A percentile compares a stretch with the other conserved stretches of the same genome.
phyloP scores from a whole-genome alignment of 2,888 invertebrate species.

The Rhopalosiphum nymphaeae region DNA sequence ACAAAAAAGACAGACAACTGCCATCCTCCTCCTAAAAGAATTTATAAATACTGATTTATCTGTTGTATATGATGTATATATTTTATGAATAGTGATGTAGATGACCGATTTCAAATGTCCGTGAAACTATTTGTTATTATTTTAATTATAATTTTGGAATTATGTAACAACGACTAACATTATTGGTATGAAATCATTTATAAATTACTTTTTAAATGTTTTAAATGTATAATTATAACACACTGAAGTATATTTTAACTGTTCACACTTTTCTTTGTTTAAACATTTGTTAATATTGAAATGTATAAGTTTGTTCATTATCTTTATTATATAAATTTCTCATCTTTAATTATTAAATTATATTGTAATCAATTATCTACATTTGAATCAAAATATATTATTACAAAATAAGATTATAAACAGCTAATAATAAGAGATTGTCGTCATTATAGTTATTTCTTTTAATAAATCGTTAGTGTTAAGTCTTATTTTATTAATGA shows the following conservation, averaged over 20 bases:
- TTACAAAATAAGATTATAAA: neutral
- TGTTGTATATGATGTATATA: neutral
- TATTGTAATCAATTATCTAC: neutral
- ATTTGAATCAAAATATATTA: neutral
- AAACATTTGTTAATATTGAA: neutral
- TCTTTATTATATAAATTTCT: neutral
- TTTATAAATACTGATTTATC: neutral
- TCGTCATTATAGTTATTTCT: neutral
- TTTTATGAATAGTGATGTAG: neutral
- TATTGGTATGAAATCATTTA: neutral
- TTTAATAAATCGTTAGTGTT: neutral
- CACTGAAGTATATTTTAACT: too few species aligned
- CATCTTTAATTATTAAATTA: neutral
- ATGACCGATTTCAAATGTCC: neutral
- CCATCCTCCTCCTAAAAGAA: neutral
- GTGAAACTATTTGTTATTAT: neutral
- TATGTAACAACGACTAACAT: neutral
- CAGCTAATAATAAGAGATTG: neutral
- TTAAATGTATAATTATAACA: neutral
- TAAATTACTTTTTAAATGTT: neutral
- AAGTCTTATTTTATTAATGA: neutral
- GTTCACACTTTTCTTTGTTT: too few species aligned
- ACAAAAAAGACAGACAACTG: neutral
- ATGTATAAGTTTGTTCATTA: neutral
- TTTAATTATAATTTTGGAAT: neutral